Evolutionary conservation across 2,113 vertebrate genomes (phyloP), one percentile per base, ranked within the genome.

Genomic region (Athene cunicularia): DNA sequence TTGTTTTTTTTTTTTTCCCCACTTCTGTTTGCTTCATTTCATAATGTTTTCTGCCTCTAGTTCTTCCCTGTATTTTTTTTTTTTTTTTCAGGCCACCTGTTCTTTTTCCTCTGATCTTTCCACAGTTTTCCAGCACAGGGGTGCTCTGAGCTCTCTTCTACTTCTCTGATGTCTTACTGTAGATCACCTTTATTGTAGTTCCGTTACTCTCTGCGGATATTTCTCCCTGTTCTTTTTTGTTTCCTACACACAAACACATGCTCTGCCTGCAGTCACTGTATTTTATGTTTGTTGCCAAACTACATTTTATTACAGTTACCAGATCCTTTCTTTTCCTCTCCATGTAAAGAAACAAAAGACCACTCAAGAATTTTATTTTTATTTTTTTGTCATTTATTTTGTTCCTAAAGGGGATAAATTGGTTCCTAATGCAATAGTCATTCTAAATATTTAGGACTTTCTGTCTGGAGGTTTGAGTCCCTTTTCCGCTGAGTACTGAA

Each of bases 401-500:
- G 5, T 59, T 82, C 7, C 32, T 41, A 52, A 66, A 62, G 11
- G 27, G 35, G 58, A 80, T 18, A 37, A 86, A 80, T 41, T 60
- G 1, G 0, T 41, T 83, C 7, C 18, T 1, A n/a, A n/a, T 26
- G 52, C 19, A 28, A 13, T 21, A 67, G 7, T 12, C 9, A 4
- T 80, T 63, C 9, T 59, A 66, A 74, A 19, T 6, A 30, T 71
- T 87, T 71, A 41, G 14, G 26, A 56, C 50, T 60, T 67, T 5
- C 22, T 75, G 8, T 30, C 12, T 86, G 35, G 6, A 59, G 23
- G 14, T 53, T 72, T 59, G 8, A 3, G 13, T n/a, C 14, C 14
- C 14, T 72, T 5, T 62, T 92, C 28, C 21, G 22, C 11, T 71
- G 35, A 32, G 8, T 21, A 70, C 14, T 39, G n/a, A 83, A 53